phyloP scores from a whole-genome alignment of 2,888 invertebrate genomes.

The Norana najaformis region DNA sequence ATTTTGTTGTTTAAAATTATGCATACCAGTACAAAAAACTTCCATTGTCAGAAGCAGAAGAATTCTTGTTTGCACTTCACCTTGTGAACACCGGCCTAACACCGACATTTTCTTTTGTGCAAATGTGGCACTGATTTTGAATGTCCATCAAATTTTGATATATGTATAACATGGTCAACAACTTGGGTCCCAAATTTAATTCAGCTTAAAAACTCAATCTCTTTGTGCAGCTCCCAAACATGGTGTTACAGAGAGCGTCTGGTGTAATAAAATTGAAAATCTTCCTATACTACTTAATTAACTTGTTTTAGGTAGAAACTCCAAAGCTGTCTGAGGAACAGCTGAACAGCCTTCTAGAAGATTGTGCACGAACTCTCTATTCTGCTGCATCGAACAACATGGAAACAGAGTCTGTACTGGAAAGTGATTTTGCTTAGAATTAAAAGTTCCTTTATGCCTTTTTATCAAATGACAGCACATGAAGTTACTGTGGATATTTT shows the following conservation, averaged over 20 bases:
- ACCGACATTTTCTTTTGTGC: not conserved
- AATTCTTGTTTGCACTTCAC: not conserved
- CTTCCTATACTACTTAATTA: not conserved
- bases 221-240: not conserved
- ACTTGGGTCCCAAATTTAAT: not conserved
- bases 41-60: not conserved
- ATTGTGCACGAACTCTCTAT: slow-evolving; percentile 55
- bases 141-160: too few species aligned
- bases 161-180: too few species aligned
- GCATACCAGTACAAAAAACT: not conserved
- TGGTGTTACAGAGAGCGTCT: not conserved
- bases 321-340: slow-evolving; percentile 52
- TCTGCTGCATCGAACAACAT: slow-evolving; percentile 34
- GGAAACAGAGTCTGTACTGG: not conserved
- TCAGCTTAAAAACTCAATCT: not conserved
- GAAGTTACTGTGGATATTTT: too few species aligned
- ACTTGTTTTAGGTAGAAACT: slow-evolving; percentile 47
- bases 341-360: slow-evolving; percentile 54
- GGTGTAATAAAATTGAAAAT: not conserved
- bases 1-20: not conserved
- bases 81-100: not conserved
- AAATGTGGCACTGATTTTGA: too few species aligned
- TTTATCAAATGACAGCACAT: too few species aligned
- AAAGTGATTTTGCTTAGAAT: not conserved
- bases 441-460: not conserved